Base-by-base conservation (phyloP, 1,140 invertebrate species). In the Drosophila saltans region DNA sequence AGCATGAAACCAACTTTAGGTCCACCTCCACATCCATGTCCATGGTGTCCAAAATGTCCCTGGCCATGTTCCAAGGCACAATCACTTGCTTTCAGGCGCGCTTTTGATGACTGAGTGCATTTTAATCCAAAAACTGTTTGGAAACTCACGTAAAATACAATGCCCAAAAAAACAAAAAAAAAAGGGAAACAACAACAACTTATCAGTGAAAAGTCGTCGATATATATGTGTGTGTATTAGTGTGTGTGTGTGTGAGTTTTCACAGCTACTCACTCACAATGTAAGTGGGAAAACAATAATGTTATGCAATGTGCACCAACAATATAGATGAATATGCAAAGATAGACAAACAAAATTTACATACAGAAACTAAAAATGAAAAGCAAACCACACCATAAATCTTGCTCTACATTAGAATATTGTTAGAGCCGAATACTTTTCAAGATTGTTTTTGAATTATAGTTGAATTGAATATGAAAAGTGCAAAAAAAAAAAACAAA, bases 41-140 rank as follows among this genome's bases (percentile, higher is more conserved):
- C 56, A 48, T 21, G 16, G 21, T 40, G 57, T 61, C 57, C 69
- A 66, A 11, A 36, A 40, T 11, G 33, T 21, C 4, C 58, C 41
- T n/a, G 45, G 28, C 61, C 71, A 41, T 62, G 57, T 63, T 41
- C 55, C 55, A 67, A 64, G 75, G 69, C 74, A 78, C 85, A 90
- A 85, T 90, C 85, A 75, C 75, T 73, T 75, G 78, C 67, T 89
- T 48, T 75, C 78, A 85, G 85, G 66, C 86, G 77, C 80, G 77
- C 80, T 88, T 90, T 90, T 90, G 86, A 89, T 90, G 81, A 80
- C 81, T 79, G 72, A 89, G 75, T 86, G 85, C 86, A 77, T 91
- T 89, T 88, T 88, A 88, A 88, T 88, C 84, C 84, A 88, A 89
- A 88, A 89, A 84, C 84, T 73, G 85, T 88, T 88, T 88, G 84